Evolutionary conservation across 1,140 invertebrate species (phyloP).

Genomic region (Drosophila ambigua): DNA sequence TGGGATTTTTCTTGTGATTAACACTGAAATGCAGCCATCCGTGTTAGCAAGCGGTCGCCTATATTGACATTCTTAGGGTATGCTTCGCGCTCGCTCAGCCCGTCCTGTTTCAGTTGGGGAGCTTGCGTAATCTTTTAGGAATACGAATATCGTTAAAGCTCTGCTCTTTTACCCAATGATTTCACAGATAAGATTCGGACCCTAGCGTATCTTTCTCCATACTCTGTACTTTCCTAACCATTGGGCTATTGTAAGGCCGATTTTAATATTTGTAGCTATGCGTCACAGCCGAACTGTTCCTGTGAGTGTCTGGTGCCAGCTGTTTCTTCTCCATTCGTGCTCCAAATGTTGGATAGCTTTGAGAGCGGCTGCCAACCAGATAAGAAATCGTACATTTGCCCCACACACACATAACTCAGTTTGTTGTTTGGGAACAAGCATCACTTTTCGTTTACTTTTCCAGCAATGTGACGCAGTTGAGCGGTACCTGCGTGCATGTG

Average conservation of each 20-base stretch:
- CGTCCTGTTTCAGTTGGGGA: no score
- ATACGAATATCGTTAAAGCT: conserved; percentile 13
- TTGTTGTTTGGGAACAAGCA: conserved; percentile 43
- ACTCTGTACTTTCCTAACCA: conserved; percentile 3
- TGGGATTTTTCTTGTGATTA: conserved; percentile 55
- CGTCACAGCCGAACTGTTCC: conserved; percentile 72
- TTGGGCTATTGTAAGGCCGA: conserved; percentile 16
- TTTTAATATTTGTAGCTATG: conserved; percentile 64
- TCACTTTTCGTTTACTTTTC: conserved; percentile 61
- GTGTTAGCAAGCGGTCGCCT: not conserved
- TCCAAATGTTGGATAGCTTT: conserved; percentile 19
- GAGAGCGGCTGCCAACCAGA: not conserved
- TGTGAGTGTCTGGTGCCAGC: conserved; percentile 48
- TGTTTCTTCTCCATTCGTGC: conserved; percentile 2
- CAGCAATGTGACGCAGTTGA: conserved; percentile 78
- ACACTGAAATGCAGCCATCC: conserved; percentile 53
- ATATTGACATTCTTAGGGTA: no score
- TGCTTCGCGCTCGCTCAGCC: not conserved
- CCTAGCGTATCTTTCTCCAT: not conserved
- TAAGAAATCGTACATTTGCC: conserved; percentile 1
- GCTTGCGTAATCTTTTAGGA: no score
- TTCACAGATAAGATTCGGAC: conserved; percentile 2
- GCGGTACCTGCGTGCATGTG: conserved; percentile 74
- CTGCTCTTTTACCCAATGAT: conserved; percentile 12
- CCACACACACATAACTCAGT: conserved; percentile 7